Conservation (phyloP, 2,797 vertebrate species). For the Hippopotamyrus pictus region DNA sequence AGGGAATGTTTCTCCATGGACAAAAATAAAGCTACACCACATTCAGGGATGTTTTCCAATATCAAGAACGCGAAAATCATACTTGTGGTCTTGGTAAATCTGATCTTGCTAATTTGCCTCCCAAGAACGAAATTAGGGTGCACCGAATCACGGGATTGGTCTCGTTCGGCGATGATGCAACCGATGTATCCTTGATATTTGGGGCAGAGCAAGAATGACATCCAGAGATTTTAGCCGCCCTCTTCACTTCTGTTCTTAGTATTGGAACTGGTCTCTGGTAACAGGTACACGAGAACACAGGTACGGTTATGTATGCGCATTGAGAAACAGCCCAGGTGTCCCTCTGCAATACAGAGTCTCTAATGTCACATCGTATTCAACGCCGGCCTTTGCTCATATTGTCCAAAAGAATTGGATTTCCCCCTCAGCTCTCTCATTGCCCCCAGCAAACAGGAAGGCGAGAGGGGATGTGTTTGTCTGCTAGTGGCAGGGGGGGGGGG, state of each 20-base stretch:
- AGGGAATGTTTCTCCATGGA: neutral
- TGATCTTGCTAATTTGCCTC: neutral
- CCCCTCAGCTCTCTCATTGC: neutral
- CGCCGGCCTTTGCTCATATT: neutral
- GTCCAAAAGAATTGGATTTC: slow-evolving; percentile 11
- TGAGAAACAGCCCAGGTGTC: neutral
- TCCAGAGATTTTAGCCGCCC: neutral
- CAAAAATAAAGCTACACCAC: neutral
- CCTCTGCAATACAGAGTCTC: neutral
- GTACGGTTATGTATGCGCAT: neutral
- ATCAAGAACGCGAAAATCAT: neutral
- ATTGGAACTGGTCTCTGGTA: neutral
- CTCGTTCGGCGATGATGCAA: neutral
- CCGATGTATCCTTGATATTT: neutral
- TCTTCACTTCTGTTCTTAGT: neutral
- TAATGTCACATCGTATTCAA: neutral
- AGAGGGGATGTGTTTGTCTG: neutral
- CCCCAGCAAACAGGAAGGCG: neutral
- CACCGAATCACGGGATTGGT: neutral
- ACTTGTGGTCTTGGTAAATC: neutral
- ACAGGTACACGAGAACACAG: neutral
- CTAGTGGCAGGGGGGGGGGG: neutral
- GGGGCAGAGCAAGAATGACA: neutral
- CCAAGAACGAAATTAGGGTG: neutral
- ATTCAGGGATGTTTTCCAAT: neutral